Conservation (phyloP, 2,113 vertebrate species). For the Lipophrys pholis region DNA sequence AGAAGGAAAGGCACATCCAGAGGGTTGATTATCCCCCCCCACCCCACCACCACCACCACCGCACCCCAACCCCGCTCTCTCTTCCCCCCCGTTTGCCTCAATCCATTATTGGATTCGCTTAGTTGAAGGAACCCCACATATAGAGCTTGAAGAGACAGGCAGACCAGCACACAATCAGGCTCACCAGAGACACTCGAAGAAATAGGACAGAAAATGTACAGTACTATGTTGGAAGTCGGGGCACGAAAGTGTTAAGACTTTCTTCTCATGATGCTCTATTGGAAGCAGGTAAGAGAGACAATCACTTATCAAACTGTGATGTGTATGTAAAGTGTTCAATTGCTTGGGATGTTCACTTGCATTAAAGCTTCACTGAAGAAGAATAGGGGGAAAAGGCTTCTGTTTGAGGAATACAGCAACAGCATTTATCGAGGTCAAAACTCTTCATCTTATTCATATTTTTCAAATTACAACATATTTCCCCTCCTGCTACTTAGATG, state of each 20-base stretch:
- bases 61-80: neutral
- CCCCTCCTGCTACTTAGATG: no score
- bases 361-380: neutral
- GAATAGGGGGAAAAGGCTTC: no score
- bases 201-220: constrained; percentile 39
- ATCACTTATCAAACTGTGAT: constrained; percentile 9
- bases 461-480: no score
- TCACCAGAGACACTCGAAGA: constrained; percentile 29
- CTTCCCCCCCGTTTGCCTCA: constrained; percentile 23
- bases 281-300: constrained; percentile 50
- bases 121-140: constrained; percentile 60
- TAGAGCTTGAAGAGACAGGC: constrained; percentile 45
- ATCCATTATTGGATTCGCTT: constrained; percentile 72
- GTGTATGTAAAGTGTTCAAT: constrained; percentile 37
- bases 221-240: constrained; percentile 32
- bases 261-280: constrained; percentile 47
- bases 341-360: constrained; percentile 21
- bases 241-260: constrained; percentile 37
- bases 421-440: no score
- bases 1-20: constrained; percentile 60
- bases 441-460: no score
- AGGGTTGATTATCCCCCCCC: constrained; percentile 58
- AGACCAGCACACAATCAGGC: constrained; percentile 45
- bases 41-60: constrained; percentile 5
- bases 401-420: no score